phyloP scores from a whole-genome alignment of 2,888 invertebrate species.

The Dynastes hyllus region DNA sequence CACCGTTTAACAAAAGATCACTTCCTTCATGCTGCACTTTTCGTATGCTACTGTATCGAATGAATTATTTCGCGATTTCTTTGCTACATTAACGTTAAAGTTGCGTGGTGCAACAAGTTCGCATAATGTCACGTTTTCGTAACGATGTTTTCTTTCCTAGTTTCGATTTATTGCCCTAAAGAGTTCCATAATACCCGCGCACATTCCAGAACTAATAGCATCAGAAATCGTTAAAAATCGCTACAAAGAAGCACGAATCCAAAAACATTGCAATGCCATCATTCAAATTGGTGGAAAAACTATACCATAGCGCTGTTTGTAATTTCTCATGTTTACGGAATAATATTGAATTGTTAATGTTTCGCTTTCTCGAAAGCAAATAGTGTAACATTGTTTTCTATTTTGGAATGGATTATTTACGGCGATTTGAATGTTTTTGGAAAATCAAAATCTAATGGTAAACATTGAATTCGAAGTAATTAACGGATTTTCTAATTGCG shows the following conservation, averaged over 20 bases:
- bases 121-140: conserved; percentile 38
- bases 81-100: background rate
- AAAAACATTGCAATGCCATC: background rate
- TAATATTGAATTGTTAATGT: too few species aligned
- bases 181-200: background rate
- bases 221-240: background rate
- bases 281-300: too few species aligned
- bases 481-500: too few species aligned
- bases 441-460: too few species aligned
- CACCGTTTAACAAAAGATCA: background rate
- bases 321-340: too few species aligned
- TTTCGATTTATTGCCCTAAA: conserved; percentile 29
- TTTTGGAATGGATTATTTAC: too few species aligned
- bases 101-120: conserved; percentile 16
- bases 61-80: conserved; percentile 8
- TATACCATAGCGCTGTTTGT: too few species aligned
- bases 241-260: background rate
- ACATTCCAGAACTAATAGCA: background rate
- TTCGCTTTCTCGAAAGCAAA: too few species aligned
- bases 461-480: too few species aligned
- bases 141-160: conserved; percentile 26
- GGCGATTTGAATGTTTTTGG: too few species aligned
- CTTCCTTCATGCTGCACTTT: background rate
- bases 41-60: conserved; percentile 9
- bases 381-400: too few species aligned